Evolutionary conservation across 2,888 invertebrate species (phyloP), one percentile per base, ranked within the genome.

Genomic region (Napeogenes inachia): DNA sequence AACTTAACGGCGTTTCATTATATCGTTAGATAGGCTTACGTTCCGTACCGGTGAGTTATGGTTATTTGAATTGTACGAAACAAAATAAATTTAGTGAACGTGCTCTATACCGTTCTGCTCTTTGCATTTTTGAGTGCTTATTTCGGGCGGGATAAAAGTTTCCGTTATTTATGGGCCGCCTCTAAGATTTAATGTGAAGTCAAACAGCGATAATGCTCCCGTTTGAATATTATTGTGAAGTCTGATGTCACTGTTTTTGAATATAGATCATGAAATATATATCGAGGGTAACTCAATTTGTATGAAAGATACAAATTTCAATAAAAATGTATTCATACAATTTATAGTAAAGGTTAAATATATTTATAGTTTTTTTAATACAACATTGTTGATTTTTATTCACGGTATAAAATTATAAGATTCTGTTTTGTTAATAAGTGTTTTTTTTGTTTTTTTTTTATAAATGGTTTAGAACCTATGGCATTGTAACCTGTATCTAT

Each of bases 91-190:
- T 90, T 87, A 87, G 82, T 82, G 87, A 87, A 90, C 90, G 90
- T 90, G 90, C 89, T 82, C 87, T 89, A 84, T 88, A 74, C 79
- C 82, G 89, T 87, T 88, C 85, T 89, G 89, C 89, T 89, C 88
- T 89, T 89, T 90, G 90, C 90, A 90, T 90, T 90, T 90, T 90
- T 90, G 90, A 90, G 90, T 90, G 90, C 90, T 90, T 90, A 90
- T 90, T 90, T 90, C 87, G 83, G 80, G 84, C 76, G 80, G 89
- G 90, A 90, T 89, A 90, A 90, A 89, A 90, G 85, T 89, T 89
- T 85, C 76, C 76, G 89, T 89, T 89, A 90, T 90, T 90, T 90
- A 90, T 89, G 87, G 79, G 73, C 77, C 77, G 79, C 79, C 76
- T 81, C 82, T 85, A 87, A 90, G 89, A 90, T 90, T 89, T 90